These are phyloP conservation scores for Acrobeloides nanus DNA, from an alignment of 2,888 invertebrate genomes.

Conservation along the genomic window DNA sequence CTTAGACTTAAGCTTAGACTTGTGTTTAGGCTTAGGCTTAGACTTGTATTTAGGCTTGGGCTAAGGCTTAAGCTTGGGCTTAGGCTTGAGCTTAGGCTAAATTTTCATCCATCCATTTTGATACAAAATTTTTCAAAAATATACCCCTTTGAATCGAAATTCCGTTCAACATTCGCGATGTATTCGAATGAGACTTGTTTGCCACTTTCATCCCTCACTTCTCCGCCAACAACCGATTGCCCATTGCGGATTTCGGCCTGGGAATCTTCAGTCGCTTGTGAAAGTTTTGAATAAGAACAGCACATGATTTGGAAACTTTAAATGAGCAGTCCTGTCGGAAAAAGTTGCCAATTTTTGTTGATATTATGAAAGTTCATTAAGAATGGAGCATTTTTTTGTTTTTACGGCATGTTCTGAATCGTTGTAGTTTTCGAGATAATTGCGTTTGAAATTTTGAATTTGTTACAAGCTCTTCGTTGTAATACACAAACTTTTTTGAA, in stretches of 20 bases:
- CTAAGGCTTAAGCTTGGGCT: constrained; percentile 17
- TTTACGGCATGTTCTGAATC: no score
- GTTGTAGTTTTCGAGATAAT: no score
- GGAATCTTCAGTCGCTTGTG: constrained; percentile 4
- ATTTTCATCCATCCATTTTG: no score
- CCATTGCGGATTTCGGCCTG: constrained; percentile 12
- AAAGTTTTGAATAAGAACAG: constrained; percentile 16
- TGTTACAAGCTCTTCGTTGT: no score
- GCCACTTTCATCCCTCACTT: constrained; percentile 20
- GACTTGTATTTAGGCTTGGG: constrained; percentile 16
- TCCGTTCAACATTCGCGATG: constrained; percentile 17
- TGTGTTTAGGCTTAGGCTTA: constrained; percentile 20
- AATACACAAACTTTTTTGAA: no score
- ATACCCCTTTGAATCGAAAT: constrained; percentile 13
- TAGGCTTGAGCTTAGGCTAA: constrained; percentile 15
- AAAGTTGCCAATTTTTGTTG: no score
- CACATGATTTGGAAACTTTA: constrained; percentile 17
- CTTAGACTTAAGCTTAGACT: constrained; percentile 13
- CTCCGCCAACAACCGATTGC: constrained; percentile 21
- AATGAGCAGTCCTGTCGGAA: no score
- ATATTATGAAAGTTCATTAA: no score
- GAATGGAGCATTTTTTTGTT: no score
- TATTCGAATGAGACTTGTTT: constrained; percentile 20
- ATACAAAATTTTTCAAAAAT: not conserved
- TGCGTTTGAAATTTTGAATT: no score